These are phyloP conservation scores for Sylvietta virens DNA, from an alignment of 2,113 vertebrate species.

Conservation along the genomic window DNA sequence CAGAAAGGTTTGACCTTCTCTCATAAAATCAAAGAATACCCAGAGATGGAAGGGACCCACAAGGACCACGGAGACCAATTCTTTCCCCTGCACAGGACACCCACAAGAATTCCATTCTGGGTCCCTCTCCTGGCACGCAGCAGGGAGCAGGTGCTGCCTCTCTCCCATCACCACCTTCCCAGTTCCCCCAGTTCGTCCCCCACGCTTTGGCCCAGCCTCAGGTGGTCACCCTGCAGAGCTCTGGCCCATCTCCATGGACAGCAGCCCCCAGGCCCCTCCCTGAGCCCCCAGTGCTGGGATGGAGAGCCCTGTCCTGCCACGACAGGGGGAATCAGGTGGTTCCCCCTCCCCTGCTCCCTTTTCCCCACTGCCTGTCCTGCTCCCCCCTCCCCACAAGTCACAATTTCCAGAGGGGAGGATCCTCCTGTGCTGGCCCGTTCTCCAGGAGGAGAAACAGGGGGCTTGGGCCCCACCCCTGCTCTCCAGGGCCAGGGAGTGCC, in stretches of 20 bases:
- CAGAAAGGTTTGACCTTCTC: accelerated
- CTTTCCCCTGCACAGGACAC: background rate
- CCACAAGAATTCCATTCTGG: too few relatives aligned
- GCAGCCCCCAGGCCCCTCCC: background rate
- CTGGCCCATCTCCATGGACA: background rate
- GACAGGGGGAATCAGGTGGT: background rate
- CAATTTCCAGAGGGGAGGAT: background rate
- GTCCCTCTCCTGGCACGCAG: background rate
- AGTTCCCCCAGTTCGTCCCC: background rate
- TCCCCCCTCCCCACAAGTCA: background rate
- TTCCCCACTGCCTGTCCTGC: accelerated
- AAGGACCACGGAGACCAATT: accelerated
- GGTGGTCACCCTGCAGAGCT: background rate
- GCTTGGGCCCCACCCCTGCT: background rate
- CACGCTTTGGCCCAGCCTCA: background rate
- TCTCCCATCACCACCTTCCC: background rate
- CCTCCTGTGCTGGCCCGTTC: background rate
- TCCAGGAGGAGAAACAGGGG: background rate
- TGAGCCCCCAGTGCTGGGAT: background rate
- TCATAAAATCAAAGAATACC: background rate
- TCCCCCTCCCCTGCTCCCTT: background rate
- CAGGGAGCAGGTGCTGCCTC: background rate
- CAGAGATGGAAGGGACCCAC: background rate
- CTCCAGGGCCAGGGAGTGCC: background rate
- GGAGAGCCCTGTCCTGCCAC: accelerated